Conservation (phyloP, 1,140 invertebrate genomes). For the Vollenhovia emeryi region DNA sequence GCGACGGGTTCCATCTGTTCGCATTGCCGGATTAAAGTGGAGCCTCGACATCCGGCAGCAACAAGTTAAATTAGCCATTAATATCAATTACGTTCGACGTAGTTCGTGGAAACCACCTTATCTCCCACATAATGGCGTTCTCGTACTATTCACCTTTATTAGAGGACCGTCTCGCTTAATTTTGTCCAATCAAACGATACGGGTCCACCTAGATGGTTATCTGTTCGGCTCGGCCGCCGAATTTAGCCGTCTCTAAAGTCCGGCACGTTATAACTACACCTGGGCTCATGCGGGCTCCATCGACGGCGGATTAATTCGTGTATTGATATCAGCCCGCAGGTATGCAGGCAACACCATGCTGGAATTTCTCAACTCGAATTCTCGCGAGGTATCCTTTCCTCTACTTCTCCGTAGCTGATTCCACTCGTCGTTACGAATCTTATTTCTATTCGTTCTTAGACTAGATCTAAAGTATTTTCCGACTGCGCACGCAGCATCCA, state of each 20-base stretch:
- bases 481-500: not conserved
- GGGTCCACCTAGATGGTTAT: slow-evolving; percentile 73
- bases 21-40: slow-evolving; percentile 37
- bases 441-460: not conserved
- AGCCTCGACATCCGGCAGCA: slow-evolving; percentile 40
- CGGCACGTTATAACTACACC: slow-evolving; percentile 70
- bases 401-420: not conserved
- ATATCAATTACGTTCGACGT: slow-evolving; percentile 65
- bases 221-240: slow-evolving; percentile 54
- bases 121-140: slow-evolving; percentile 70
- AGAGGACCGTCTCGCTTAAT: slow-evolving; percentile 69
- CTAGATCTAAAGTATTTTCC: not conserved
- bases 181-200: slow-evolving; percentile 77
- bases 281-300: slow-evolving; percentile 77
- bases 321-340: slow-evolving; percentile 43
- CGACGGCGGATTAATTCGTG: slow-evolving; percentile 61
- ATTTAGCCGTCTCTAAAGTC: slow-evolving; percentile 21
- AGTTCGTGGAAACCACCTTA: slow-evolving; percentile 69
- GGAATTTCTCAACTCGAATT: not conserved
- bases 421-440: not conserved
- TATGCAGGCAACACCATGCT: slow-evolving; percentile 69
- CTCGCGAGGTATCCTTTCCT: not conserved
- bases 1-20: slow-evolving; percentile 16
- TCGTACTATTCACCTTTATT: slow-evolving; percentile 72
- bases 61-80: slow-evolving; percentile 66